A percentile compares a stretch with the other conserved stretches of the same genome.
Evolutionary conservation across 2,113 vertebrate species (phyloP).

Genomic region (Parotia lawesii): DNA sequence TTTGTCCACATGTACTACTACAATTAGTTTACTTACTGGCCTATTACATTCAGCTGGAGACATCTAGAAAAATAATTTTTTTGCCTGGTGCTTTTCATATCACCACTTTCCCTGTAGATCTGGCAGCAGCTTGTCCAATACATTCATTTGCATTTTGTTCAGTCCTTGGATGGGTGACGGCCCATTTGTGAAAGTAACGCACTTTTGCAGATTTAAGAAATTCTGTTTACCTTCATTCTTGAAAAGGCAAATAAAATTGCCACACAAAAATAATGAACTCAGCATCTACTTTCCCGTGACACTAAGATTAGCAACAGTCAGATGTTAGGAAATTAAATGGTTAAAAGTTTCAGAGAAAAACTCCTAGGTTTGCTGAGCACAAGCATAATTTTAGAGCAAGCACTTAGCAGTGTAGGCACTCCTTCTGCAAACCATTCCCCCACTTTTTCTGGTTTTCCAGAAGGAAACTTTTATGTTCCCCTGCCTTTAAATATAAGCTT

Average conservation of each 20-base stretch:
- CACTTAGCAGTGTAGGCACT: neutral
- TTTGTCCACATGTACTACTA: neutral
- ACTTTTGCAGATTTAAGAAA: neutral
- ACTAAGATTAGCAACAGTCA: neutral
- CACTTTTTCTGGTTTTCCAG: too few relatives aligned
- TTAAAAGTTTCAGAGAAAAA: neutral
- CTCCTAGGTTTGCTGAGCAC: fast-evolving
- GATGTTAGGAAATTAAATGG: neutral
- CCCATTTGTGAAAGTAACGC: neutral
- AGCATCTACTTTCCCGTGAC: neutral
- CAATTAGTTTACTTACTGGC: neutral
- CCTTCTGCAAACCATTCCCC: neutral
- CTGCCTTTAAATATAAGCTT: neutral
- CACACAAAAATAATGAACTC: neutral
- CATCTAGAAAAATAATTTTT: neutral
- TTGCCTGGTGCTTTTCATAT: neutral
- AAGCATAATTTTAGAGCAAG: neutral
- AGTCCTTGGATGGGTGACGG: neutral
- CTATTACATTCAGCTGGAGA: neutral
- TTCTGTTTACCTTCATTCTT: neutral
- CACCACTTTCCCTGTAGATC: neutral
- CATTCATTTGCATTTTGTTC: neutral
- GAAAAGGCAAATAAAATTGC: neutral
- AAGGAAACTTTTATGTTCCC: neutral
- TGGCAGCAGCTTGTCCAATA: neutral